Percentiles rank a stretch among this genome's conserved stretches.
phyloP scores from a whole-genome alignment of 2,797 vertebrate species.

The Coracias cyanogaster region DNA sequence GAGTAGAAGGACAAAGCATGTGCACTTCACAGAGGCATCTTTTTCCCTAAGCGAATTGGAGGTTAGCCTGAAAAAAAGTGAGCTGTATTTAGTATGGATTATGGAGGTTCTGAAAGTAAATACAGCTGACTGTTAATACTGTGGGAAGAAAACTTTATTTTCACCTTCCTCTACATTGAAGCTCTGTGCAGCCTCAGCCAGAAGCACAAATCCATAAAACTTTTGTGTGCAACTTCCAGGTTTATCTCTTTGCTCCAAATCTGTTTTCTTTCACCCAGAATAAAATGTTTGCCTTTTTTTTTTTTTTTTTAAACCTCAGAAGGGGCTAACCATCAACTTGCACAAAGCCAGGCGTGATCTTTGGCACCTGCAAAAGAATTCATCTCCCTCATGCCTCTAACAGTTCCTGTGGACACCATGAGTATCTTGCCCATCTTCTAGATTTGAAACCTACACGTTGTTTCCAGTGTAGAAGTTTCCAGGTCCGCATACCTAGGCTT shows the following conservation, averaged over 20 bases:
- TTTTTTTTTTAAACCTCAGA: background rate
- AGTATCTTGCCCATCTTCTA: background rate
- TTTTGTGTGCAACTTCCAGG: background rate
- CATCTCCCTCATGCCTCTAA: background rate
- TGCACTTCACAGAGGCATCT: background rate
- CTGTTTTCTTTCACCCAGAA: background rate
- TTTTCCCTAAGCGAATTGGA: background rate
- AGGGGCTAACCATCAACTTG: background rate
- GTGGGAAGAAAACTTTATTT: rapidly evolving
- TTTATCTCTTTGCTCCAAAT: background rate
- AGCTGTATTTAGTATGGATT: background rate
- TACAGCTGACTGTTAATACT: background rate
- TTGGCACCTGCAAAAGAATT: background rate
- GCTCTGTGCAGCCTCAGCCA: background rate
- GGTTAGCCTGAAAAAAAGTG: background rate
- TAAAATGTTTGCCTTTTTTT: background rate
- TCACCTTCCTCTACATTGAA: rapidly evolving
- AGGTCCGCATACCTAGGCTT: background rate
- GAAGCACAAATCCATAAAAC: background rate
- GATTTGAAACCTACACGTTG: rapidly evolving
- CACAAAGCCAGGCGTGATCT: background rate
- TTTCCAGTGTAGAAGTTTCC: background rate
- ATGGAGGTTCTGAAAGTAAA: background rate
- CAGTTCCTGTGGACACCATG: background rate
- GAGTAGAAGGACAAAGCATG: background rate